Evolutionary conservation across 2,797 vertebrate genomes (phyloP), one percentile per base, ranked within the genome.

Genomic region (Anableps anableps): DNA sequence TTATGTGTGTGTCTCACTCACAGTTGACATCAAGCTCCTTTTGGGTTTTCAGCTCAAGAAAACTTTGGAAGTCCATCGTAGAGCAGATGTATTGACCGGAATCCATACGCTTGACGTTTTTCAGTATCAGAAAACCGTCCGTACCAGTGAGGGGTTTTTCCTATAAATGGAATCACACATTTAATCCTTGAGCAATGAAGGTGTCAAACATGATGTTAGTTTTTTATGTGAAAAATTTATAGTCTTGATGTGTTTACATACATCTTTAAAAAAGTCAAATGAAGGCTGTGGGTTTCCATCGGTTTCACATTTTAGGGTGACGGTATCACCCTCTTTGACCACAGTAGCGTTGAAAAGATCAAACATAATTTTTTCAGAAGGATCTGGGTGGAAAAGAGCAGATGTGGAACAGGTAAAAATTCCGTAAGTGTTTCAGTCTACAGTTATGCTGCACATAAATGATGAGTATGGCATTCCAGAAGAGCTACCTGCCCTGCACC

Each of bases 271-370:
- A 80, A 97, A 96, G 0, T 95, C 94, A 79, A 97, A 96, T 26
- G 1, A 0, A 0, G 96, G 96, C 72, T 93, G 95, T 6, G 97
- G 97, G 88, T 95, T 96, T 38, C 97, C 97, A 0, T 98, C 97
- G 0, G 96, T 96, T 75, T 87, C 86, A 74, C 97, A 98, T 41
- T 91, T 90, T 88, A 98, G 92, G 47, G 81, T 88, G 8, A 98
- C 95, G 0, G 79, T 74, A 31, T 98, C 97, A 0, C 97, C 97
- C 85, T 98, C 97, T 55, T 97, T 97, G n/a, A 98, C 90, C 0
- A 89, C 91, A 5, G 1, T 38, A 0, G 68, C 4, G 77, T 93
- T 95, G 76, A 86, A 26, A 6, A 96, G 66, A 60, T 78, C 70
- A 85, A 98, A 97, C 17, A 91, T 91, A 0, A 96, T 94, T 0